Evolutionary conservation across 2,888 invertebrate genomes (phyloP), one percentile per base, ranked within the genome.

Genomic region (Rhamphomyia laevipes): DNA sequence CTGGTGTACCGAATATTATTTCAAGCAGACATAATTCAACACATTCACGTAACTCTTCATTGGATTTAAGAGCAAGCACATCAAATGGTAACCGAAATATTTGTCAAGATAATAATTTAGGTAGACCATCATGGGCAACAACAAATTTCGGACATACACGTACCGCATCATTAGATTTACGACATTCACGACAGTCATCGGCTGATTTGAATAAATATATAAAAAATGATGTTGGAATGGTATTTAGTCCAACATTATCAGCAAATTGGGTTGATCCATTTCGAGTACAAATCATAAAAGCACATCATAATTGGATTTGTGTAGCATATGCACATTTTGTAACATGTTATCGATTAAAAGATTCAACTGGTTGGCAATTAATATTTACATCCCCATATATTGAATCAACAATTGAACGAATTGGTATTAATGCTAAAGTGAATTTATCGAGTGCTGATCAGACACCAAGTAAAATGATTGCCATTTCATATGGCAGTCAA

Each of bases 271-370:
- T 84, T 7, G 91, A 92, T 67, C 90, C 87, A 41, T 69, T 90
- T 62, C 77, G 91, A 60, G 93, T 94, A 37, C 87, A 91, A 73
- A 88, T 92, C 46, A 89, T 95, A 58, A 89, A 91, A 66, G 95
- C 95, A 4, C 95, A 97, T 72, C 94, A 96, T 68, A 96, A 95
- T 67, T 96, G 95, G 90, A 89, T 99, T 55, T 92, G 90, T 18
- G 93, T 94, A 18, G 95, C 94, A 1, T 96, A 95, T 69, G 86
- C 92, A 50, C 92, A 96, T 72, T 94, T 92, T 72, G 89, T 96
- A 18, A 88, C 90, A 51, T 93, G 95, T 63, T 97, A 93, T 55
- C 59, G 95, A 64, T 79, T 96, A 63, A 95, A 94, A 70, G 96
- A 97, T 69, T 91, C 93, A 0, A 89, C 88, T 57, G 96, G 96